phyloP scores from a whole-genome alignment of 2,888 invertebrate genomes.

The Bruchidius siliquastri region DNA sequence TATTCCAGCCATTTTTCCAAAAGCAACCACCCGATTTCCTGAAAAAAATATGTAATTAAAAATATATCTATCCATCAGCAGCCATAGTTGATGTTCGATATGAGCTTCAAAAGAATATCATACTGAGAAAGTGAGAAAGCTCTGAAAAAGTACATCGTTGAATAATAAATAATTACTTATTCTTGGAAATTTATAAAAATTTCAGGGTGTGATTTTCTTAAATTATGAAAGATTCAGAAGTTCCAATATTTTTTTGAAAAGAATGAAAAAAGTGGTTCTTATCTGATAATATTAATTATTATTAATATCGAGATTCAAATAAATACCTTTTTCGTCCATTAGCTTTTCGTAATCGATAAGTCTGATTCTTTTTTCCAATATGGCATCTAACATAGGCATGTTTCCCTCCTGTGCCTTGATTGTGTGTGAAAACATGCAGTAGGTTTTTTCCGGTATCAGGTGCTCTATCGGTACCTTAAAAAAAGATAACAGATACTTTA shows the following conservation, averaged over 20 bases:
- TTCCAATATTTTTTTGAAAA: too few species aligned
- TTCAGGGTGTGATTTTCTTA: too few species aligned
- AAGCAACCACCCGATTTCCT: conserved; percentile 84
- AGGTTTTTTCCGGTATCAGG: conserved; percentile 93
- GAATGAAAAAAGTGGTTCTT: too few species aligned
- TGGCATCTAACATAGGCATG: conserved; percentile 94
- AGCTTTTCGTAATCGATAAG: conserved; percentile 97
- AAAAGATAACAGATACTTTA: background rate
- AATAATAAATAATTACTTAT: too few species aligned
- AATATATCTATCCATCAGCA: background rate
- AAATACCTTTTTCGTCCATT: conserved; percentile 63
- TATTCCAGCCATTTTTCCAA: conserved; percentile 97
- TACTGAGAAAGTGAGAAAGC: too few species aligned
- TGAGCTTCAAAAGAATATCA: too few species aligned
- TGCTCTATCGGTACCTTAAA: conserved; percentile 68
- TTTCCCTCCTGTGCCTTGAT: conserved; percentile 99
- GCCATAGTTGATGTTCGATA: too few species aligned
- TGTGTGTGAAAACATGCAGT: conserved; percentile 98
- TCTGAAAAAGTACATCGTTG: too few species aligned
- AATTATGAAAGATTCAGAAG: too few species aligned
- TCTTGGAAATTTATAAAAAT: too few species aligned
- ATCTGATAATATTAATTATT: too few species aligned
- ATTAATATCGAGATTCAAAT: too few species aligned
- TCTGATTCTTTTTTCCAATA: conserved; percentile 93
- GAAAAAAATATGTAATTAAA: background rate